Conservation (phyloP, 2,113 vertebrate species). For the Oxygymnocypris stewartii region DNA sequence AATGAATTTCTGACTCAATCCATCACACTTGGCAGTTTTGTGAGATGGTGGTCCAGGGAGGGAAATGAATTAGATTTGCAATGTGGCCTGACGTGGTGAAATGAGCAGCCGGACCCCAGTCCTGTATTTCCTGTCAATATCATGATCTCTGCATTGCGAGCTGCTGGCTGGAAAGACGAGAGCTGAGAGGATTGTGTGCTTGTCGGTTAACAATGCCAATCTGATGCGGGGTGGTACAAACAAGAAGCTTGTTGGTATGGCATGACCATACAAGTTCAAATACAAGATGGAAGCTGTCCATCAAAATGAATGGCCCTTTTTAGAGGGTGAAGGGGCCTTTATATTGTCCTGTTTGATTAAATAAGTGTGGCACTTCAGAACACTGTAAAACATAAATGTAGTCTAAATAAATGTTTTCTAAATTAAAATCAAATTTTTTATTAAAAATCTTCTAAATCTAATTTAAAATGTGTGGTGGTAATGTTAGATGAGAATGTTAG, state of each 20-base stretch:
- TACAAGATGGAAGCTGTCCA: slow-evolving; percentile 49
- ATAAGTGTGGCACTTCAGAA: slow-evolving; percentile 39
- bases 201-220: slow-evolving; percentile 22
- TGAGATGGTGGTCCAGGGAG: slow-evolving; percentile 67
- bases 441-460: not conserved
- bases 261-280: slow-evolving; percentile 41
- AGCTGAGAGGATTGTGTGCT: slow-evolving; percentile 33
- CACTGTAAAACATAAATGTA: slow-evolving; percentile 53
- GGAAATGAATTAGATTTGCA: slow-evolving; percentile 77
- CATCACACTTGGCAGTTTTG: slow-evolving; percentile 72
- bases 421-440: not conserved
- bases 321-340: slow-evolving; percentile 46
- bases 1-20: slow-evolving; percentile 77
- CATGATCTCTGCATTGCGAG: slow-evolving; percentile 59
- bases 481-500: slow-evolving; percentile 48
- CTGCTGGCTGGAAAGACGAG: slow-evolving; percentile 42
- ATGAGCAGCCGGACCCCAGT: slow-evolving; percentile 65
- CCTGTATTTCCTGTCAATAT: slow-evolving; percentile 64
- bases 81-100: slow-evolving; percentile 71
- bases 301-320: slow-evolving; percentile 52
- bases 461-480: slow-evolving; percentile 38
- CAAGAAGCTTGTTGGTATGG: slow-evolving; percentile 36
- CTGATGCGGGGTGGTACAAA: slow-evolving; percentile 30
- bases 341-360: slow-evolving; percentile 41
- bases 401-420: slow-evolving; percentile 10